Percentiles rank a stretch among this genome's conserved stretches.
Evolutionary conservation across 2,888 invertebrate species (phyloP).

Genomic region (Phalera bucephala): DNA sequence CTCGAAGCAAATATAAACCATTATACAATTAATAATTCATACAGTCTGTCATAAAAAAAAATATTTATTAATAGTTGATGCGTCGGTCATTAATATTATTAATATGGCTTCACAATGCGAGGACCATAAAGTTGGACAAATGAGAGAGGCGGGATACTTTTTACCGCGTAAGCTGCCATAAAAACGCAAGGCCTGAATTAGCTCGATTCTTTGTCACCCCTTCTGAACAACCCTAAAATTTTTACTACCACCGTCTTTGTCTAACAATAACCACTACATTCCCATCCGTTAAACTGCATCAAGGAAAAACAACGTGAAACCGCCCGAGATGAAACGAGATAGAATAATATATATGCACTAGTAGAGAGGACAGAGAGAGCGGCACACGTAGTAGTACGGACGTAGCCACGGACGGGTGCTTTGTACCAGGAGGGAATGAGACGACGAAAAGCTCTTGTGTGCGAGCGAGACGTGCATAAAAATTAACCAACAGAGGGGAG

Average conservation of each 20-base stretch:
- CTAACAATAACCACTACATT: constrained; percentile 83
- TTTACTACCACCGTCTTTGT: constrained; percentile 81
- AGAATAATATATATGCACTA: constrained; percentile 82
- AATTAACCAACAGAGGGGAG: constrained; percentile 81
- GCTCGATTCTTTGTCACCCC: constrained; percentile 83
- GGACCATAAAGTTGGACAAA: constrained; percentile 79
- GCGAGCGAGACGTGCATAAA: constrained; percentile 67
- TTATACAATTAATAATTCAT: constrained; percentile 58
- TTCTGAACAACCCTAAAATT: constrained; percentile 80
- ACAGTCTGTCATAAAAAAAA: constrained; percentile 55
- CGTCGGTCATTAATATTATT: constrained; percentile 77
- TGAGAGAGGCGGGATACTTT: constrained; percentile 82
- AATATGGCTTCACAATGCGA: constrained; percentile 72
- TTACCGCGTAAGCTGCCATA: constrained; percentile 79
- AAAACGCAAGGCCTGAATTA: constrained; percentile 82
- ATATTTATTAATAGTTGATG: constrained; percentile 64
- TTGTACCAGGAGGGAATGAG: constrained; percentile 66
- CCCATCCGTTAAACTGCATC: constrained; percentile 83
- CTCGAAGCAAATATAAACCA: constrained; percentile 35
- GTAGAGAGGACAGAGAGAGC: constrained; percentile 77
- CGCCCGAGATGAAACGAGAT: constrained; percentile 82
- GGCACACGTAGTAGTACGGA: constrained; percentile 72
- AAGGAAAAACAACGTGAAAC: constrained; percentile 81
- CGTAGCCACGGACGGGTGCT: constrained; percentile 67
- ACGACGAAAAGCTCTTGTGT: constrained; percentile 62